Evolutionary conservation across 2,113 vertebrate genomes (phyloP).

Genomic region (Eubucco bourcierii): DNA sequence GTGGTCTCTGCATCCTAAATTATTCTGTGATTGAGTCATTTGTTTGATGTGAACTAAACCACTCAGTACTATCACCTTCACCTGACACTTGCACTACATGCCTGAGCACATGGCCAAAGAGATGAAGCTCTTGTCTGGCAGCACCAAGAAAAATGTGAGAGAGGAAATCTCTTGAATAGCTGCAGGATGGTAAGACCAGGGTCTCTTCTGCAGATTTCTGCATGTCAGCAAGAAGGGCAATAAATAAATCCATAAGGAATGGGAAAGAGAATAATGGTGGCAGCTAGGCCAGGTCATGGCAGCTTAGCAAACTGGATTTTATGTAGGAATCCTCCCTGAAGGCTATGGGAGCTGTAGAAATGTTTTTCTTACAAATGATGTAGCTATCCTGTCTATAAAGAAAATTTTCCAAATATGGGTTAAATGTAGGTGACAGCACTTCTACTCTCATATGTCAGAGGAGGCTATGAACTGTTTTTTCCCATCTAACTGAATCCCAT

Average conservation of each 20-base stretch:
- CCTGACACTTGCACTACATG: not conserved
- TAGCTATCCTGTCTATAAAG: not conserved
- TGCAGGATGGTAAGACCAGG: not conserved
- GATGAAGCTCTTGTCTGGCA: not conserved
- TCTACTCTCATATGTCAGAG: constrained; percentile 24
- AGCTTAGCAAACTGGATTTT: not conserved
- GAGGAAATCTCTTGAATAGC: not conserved
- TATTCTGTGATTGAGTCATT: not conserved
- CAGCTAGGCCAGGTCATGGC: not conserved
- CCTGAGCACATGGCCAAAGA: not conserved
- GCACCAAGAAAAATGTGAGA: not conserved
- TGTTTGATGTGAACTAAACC: not conserved
- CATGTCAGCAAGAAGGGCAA: not conserved
- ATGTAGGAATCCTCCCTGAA: not conserved
- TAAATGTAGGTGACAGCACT: constrained; percentile 40
- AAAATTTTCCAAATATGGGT: constrained; percentile 26
- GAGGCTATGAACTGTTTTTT: not conserved
- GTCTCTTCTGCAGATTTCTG: not conserved
- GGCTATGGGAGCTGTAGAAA: not conserved
- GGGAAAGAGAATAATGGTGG: not conserved
- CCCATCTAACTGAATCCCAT: constrained; percentile 16
- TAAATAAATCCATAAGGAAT: not conserved
- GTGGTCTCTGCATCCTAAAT: not conserved
- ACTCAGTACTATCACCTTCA: not conserved
- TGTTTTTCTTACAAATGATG: constrained; percentile 5